phyloP scores from a whole-genome alignment of 2,113 vertebrate species.

The Psilopogon haemacephalus region DNA sequence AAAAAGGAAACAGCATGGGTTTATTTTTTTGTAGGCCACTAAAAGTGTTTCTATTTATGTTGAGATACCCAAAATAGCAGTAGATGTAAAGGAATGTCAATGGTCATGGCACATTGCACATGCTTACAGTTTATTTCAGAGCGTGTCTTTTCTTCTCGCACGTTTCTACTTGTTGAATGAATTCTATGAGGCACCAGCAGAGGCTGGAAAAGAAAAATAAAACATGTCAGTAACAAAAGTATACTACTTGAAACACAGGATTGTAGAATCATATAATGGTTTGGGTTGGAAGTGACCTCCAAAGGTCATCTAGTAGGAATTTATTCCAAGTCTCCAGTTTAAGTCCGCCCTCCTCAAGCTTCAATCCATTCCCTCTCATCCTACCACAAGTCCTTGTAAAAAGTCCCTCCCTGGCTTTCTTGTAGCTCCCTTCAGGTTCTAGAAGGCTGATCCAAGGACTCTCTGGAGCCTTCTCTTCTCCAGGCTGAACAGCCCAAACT shows the following conservation, averaged over 20 bases:
- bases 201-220: slow-evolving; percentile 80
- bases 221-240: not conserved
- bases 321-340: too few relatives aligned
- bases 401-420: too few relatives aligned
- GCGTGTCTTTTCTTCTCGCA: slow-evolving; percentile 94
- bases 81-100: not conserved
- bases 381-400: too few relatives aligned
- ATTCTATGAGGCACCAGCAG: slow-evolving; percentile 94
- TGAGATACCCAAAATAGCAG: not conserved
- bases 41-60: not conserved
- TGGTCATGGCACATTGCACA: not conserved
- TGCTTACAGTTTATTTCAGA: slow-evolving; percentile 98
- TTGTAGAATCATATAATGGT: too few relatives aligned
- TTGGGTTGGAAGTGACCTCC: too few relatives aligned
- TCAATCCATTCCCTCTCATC: too few relatives aligned
- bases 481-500: too few relatives aligned
- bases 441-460: too few relatives aligned
- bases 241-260: not conserved
- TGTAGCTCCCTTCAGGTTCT: too few relatives aligned
- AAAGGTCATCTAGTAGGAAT: too few relatives aligned
- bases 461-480: too few relatives aligned
- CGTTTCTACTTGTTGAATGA: slow-evolving; percentile 92
- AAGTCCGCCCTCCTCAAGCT: too few relatives aligned
- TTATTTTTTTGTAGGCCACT: not conserved
- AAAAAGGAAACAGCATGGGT: not conserved